phyloP scores from a whole-genome alignment of 1,140 invertebrate genomes.

The Drosophila willistoni region DNA sequence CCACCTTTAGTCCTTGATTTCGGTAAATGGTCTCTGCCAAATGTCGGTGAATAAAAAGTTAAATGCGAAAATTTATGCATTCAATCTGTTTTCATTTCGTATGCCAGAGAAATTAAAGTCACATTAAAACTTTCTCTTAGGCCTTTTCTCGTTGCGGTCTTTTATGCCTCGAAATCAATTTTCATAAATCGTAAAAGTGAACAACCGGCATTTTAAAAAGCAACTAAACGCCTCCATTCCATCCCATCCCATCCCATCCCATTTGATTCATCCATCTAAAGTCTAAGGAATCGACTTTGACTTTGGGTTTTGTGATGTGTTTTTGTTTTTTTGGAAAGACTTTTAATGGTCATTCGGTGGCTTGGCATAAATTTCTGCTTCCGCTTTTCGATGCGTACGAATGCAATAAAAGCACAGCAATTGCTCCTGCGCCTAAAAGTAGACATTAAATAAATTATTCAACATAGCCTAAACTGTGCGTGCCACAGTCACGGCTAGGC shows the following conservation, averaged over 20 bases:
- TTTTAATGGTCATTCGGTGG: slow-evolving; percentile 76
- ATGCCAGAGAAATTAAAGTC: slow-evolving; percentile 40
- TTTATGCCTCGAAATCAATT: slow-evolving; percentile 58
- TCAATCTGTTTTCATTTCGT: background rate
- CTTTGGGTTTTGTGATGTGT: slow-evolving; percentile 12
- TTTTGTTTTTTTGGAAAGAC: background rate
- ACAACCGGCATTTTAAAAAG: slow-evolving; percentile 46
- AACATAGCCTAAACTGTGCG: slow-evolving; percentile 49
- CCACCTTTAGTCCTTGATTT: slow-evolving; percentile 31
- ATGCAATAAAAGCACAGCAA: slow-evolving; percentile 67
- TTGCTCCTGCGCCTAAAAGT: slow-evolving; percentile 74
- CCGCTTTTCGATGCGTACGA: slow-evolving; percentile 41
- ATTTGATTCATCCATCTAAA: slow-evolving; percentile 18
- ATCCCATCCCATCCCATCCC: background rate
- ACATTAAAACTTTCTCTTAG: slow-evolving; percentile 50
- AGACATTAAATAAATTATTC: slow-evolving; percentile 82
- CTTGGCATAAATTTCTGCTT: slow-evolving; percentile 62
- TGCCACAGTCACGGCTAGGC: slow-evolving; percentile 22
- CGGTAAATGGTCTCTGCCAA: background rate
- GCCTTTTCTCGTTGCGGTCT: background rate
- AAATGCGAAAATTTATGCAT: background rate
- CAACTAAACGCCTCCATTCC: slow-evolving; percentile 26
- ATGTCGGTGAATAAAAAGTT: slow-evolving; percentile 1
- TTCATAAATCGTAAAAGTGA: slow-evolving; percentile 70
- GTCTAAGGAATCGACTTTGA: slow-evolving; percentile 37